These are phyloP conservation scores for Rhabdomys pumilio DNA, from an alignment of 2,797 vertebrate species.

Conservation along the genomic window DNA sequence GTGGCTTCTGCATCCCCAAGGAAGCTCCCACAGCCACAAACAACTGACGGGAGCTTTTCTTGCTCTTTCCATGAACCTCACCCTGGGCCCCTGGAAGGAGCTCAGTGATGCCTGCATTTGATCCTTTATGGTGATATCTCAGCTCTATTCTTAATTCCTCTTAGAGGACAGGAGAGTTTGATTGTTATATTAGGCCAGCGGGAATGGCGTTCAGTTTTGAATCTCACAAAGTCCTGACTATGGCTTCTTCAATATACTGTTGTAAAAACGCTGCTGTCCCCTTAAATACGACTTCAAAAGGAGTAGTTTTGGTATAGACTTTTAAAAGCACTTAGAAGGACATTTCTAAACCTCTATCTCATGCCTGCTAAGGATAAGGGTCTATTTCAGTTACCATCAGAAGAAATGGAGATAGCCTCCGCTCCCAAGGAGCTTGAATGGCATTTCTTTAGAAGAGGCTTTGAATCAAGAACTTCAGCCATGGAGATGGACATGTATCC, in stretches of 20 bases:
- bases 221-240: slow-evolving; percentile 2
- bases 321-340: background rate
- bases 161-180: background rate
- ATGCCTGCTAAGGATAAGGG: background rate
- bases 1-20: background rate
- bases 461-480: background rate
- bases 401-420: background rate
- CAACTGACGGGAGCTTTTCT: slow-evolving; percentile 2
- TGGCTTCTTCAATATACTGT: background rate
- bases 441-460: background rate
- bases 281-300: background rate
- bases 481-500: rapidly evolving
- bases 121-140: background rate
- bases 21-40: background rate
- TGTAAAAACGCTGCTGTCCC: slow-evolving; percentile 14
- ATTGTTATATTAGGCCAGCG: background rate
- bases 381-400: background rate
- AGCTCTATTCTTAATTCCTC: slow-evolving; percentile 13
- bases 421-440: background rate
- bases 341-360: background rate
- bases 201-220: background rate
- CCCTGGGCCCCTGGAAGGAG: background rate
- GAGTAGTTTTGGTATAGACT: background rate
- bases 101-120: background rate
- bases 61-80: background rate